phyloP scores from a whole-genome alignment of 2,797 vertebrate genomes.

The Alauda arvensis region DNA sequence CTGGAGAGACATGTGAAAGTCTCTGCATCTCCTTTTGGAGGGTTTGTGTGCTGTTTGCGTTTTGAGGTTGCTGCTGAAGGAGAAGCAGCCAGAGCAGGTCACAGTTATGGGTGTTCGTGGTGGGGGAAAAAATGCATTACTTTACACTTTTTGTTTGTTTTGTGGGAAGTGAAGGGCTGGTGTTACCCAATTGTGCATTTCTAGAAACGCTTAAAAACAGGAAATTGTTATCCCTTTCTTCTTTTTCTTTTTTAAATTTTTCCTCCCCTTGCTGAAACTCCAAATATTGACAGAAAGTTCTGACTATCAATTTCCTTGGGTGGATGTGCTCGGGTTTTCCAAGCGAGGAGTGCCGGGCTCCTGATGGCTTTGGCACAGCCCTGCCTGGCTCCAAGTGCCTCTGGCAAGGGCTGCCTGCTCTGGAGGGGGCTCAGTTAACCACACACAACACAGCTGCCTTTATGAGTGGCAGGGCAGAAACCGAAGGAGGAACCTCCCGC shows the following conservation, averaged over 20 bases:
- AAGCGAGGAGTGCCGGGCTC: neutral
- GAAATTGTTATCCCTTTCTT: neutral
- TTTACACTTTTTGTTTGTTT: constrained; percentile 40
- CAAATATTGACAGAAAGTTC: neutral
- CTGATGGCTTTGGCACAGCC: neutral
- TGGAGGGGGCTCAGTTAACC: constrained; percentile 4
- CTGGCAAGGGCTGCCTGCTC: constrained; percentile 7
- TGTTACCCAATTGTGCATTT: constrained; percentile 12
- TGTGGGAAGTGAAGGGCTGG: constrained; percentile 15
- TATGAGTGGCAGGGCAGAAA: constrained; percentile 15
- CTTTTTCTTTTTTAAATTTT: too few species aligned
- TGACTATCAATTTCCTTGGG: neutral
- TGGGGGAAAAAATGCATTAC: constrained; percentile 19
- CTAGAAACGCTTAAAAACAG: constrained; percentile 57
- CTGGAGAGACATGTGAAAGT: neutral
- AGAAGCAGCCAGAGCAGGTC: constrained; percentile 3
- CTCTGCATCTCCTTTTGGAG: neutral
- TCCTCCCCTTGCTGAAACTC: neutral
- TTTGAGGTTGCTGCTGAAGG: constrained; percentile 18
- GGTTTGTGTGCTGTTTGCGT: neutral
- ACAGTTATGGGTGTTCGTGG: constrained; percentile 18
- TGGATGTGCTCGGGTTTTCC: neutral
- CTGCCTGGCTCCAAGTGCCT: constrained; percentile 20
- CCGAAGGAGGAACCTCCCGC: constrained; percentile 2
- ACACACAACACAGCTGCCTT: constrained; percentile 29